phyloP scores from a whole-genome alignment of 1,140 invertebrate genomes.

The Tetragnatha versicolor region DNA sequence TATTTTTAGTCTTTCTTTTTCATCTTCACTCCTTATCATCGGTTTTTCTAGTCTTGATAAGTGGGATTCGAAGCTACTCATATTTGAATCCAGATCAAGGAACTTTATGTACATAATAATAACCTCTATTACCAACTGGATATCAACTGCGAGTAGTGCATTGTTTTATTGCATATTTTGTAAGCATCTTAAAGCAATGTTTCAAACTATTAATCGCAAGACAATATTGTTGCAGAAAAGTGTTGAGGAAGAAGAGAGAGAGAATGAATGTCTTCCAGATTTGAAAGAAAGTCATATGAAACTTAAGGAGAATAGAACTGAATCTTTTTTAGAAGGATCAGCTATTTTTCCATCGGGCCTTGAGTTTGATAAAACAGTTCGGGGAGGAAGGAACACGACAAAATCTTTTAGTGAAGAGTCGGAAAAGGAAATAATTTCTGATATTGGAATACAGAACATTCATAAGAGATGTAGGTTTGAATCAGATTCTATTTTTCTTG shows the following conservation, averaged over 20 bases:
- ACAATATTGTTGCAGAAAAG: not conserved
- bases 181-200: slow-evolving; percentile 29
- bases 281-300: no score
- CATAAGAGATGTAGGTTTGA: not conserved
- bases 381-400: no score
- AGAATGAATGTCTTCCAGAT: not conserved
- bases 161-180: slow-evolving; percentile 35
- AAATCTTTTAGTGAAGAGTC: no score
- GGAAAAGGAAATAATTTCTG: not conserved
- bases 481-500: not conserved
- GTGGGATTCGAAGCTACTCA: not conserved
- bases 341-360: no score
- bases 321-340: no score
- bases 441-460: not conserved
- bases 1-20: not conserved
- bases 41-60: not conserved
- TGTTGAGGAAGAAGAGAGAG: not conserved
- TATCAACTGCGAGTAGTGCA: slow-evolving; percentile 13
- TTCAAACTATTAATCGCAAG: slow-evolving; percentile 13
- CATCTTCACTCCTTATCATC: not conserved
- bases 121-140: not conserved
- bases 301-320: no score
- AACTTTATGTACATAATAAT: not conserved
- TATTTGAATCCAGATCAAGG: not conserved
- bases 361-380: no score